A percentile compares a stretch with the other conserved stretches of the same genome.
phyloP scores from a whole-genome alignment of 37 sponge, comb jelly and placozoan species.

The Agelas oroides region DNA sequence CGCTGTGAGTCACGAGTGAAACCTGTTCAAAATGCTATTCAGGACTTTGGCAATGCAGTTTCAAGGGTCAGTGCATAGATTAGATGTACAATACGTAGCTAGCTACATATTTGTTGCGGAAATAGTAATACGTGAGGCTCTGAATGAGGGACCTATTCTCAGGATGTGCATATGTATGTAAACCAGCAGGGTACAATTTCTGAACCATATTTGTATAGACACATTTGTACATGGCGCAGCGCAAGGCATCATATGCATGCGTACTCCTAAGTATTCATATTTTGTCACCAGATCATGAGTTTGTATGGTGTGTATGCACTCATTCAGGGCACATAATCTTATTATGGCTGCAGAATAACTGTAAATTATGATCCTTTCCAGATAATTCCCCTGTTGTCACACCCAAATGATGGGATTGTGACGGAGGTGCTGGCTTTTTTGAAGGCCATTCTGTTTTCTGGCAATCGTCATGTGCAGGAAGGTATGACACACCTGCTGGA shows the following conservation, averaged over 20 bases:
- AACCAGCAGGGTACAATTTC: too few relatives aligned
- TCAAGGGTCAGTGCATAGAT: conserved; percentile 21
- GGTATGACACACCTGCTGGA: conserved; percentile 44
- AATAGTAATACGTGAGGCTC: too few relatives aligned
- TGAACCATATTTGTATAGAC: too few relatives aligned
- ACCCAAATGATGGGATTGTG: conserved; percentile 59
- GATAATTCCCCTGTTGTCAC: conserved; percentile 71
- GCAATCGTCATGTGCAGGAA: conserved; percentile 62
- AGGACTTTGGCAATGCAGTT: conserved; percentile 50
- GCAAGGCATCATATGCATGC: too few relatives aligned
- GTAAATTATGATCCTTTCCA: background rate
- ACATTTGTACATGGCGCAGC: too few relatives aligned
- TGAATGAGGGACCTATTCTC: too few relatives aligned
- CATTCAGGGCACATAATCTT: too few relatives aligned
- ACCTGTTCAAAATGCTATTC: conserved; percentile 55
- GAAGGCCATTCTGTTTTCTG: conserved; percentile 61
- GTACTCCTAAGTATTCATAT: background rate
- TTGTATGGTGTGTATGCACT: background rate
- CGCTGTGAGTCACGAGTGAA: background rate
- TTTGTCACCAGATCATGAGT: background rate
- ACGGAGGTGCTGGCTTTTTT: conserved; percentile 74
- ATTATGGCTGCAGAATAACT: background rate
- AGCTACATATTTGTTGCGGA: too few relatives aligned
- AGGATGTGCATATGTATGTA: too few relatives aligned
- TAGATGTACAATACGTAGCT: too few relatives aligned